Base-by-base conservation (phyloP, 1,140 invertebrate genomes). In the Zaprionus inermis region DNA sequence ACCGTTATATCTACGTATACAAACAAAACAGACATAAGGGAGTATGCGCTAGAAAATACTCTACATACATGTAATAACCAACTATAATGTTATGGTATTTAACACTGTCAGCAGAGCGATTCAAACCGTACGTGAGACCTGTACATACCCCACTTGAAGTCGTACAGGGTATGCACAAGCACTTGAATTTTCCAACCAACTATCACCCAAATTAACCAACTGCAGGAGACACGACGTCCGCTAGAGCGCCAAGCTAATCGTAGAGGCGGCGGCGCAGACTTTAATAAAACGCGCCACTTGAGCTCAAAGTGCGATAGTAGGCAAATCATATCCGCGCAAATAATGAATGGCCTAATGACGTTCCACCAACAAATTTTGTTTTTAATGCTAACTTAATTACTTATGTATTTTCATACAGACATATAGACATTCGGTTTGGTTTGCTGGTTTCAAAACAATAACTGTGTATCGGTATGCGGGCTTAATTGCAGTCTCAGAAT, bases 221-320 rank as follows among this genome's bases (percentile, higher is more conserved):
- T 70, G 72, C 55, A 46, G 61, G 38, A 76, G 49, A 65, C 70
- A 52, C 32, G 18, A 32, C 34, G 18, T 4, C 38, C 41, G 16
- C 18, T 49, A 46, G 28, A 69, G 56, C 72, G 60, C 57, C 64
- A 81, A 57, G 51, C 69, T 63, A 72, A 78, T 74, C 58, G 58
- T n/a, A 1, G 49, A 36, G 32, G 28, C 72, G 57, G 54, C 66
- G 69, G 73, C 58, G 44, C 49, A 72, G 18, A 55, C 59, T 72
- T 72, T 72, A 72, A 75, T 72, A 44, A 85, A 86, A 79, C 83
- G 83, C 84, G 83, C 79, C 83, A 86, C 83, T 88, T 72, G 54
- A 63, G 66, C 76, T 56, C 57, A 73, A 72, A 64, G 64, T 78
- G 28, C 66, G 64, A 66, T 73, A 78, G 54, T 58, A 49, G 18